These are phyloP conservation scores for Noctua janthe DNA, from an alignment of 2,888 invertebrate species.

Conservation along the genomic window DNA sequence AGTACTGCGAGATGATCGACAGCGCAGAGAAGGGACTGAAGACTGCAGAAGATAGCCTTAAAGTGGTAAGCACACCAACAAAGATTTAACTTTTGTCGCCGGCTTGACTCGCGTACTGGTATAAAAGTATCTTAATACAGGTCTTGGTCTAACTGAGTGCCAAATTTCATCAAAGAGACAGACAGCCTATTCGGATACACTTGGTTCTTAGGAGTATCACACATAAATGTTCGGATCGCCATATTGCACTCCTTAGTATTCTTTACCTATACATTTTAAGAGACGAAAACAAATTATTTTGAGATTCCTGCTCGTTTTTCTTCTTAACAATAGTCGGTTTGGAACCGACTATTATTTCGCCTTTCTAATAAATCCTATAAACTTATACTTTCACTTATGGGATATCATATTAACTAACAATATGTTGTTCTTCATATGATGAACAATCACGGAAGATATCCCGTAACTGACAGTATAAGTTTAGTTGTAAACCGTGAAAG, in stretches of 20 bases:
- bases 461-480: too few species aligned
- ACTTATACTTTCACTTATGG: too few species aligned
- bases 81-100: not conserved
- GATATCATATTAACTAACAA: too few species aligned
- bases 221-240: too few species aligned
- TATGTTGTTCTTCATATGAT: too few species aligned
- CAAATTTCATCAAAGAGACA: not conserved
- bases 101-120: not conserved
- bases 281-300: too few species aligned
- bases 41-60: slow-evolving; percentile 35
- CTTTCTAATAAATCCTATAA: not conserved
- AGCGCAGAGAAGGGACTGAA: slow-evolving; percentile 31
- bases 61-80: slow-evolving; percentile 18
- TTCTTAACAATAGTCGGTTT: not conserved
- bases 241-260: too few species aligned
- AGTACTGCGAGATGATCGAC: slow-evolving; percentile 45
- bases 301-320: too few species aligned
- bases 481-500: too few species aligned
- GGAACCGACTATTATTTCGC: not conserved
- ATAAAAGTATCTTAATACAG: not conserved
- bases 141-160: not conserved
- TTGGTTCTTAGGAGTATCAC: not conserved
- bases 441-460: too few species aligned
- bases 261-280: too few species aligned
- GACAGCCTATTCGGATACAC: not conserved